These are phyloP conservation scores for Teleopsis dalmanni DNA, from an alignment of 1,140 invertebrate species.

Conservation along the genomic window DNA sequence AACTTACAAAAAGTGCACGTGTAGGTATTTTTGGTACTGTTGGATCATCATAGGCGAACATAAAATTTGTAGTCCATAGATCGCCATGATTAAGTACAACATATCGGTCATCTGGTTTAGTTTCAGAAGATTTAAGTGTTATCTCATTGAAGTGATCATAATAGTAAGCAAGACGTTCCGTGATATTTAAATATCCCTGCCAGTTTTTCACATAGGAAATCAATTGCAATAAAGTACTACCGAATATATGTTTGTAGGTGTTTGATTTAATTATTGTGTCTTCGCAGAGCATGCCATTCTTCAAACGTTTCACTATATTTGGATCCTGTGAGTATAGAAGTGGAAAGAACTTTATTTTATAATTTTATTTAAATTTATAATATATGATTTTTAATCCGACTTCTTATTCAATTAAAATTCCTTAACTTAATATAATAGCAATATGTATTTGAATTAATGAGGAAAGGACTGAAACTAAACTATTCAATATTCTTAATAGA, in stretches of 20 bases:
- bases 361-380: too few species aligned
- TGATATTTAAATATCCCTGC: constrained; percentile 30
- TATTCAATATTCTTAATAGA: too few species aligned
- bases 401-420: too few species aligned
- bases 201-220: constrained; percentile 18
- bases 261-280: constrained; percentile 25
- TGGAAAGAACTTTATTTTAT: background rate
- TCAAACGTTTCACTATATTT: constrained; percentile 22
- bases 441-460: too few species aligned
- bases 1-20: constrained; percentile 49
- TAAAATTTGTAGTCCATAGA: constrained; percentile 59
- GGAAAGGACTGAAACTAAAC: too few species aligned
- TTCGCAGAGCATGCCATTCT: constrained; percentile 31
- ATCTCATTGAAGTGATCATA: constrained; percentile 44
- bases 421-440: too few species aligned
- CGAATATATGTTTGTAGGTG: constrained; percentile 29
- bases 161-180: constrained; percentile 37
- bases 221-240: constrained; percentile 28
- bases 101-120: constrained; percentile 20
- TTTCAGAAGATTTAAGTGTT: constrained; percentile 24
- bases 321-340: constrained; percentile 20
- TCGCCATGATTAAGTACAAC: constrained; percentile 59
- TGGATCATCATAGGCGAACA: constrained; percentile 52
- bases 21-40: constrained; percentile 40
- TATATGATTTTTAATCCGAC: background rate